Conservation (phyloP, 2,113 vertebrate species). For the Nasalis larvatus region DNA sequence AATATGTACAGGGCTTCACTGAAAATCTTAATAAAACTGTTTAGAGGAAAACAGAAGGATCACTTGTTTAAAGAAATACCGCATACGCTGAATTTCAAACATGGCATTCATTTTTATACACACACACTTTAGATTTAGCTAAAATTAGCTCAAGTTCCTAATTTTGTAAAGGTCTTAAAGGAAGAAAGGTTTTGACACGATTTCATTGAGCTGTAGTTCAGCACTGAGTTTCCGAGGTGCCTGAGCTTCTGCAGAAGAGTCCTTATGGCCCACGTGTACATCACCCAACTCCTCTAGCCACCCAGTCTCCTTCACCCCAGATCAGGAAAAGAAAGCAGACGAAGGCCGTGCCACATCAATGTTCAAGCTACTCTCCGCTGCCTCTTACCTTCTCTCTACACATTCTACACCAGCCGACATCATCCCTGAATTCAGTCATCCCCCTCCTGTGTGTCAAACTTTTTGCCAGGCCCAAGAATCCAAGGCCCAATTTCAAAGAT, state of each 20-base stretch:
- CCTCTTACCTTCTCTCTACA: neutral
- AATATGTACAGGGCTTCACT: slow-evolving; percentile 40
- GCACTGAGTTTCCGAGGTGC: neutral
- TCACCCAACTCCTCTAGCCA: neutral
- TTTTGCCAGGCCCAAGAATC: neutral
- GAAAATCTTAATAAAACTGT: slow-evolving; percentile 69
- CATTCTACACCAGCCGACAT: neutral
- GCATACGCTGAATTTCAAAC: slow-evolving; percentile 64
- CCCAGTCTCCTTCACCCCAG: neutral
- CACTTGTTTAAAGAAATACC: slow-evolving; percentile 71
- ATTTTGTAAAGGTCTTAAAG: slow-evolving; percentile 40
- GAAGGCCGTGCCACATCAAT: neutral
- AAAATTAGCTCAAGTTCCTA: slow-evolving; percentile 71
- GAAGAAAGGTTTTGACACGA: slow-evolving; percentile 48
- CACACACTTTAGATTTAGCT: slow-evolving; percentile 47
- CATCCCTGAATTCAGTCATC: neutral
- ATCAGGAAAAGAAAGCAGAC: neutral
- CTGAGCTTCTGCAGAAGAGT: neutral
- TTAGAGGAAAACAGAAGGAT: slow-evolving; percentile 73
- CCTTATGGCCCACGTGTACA: fast-evolving
- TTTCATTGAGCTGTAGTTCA: slow-evolving; percentile 12
- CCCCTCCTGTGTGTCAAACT: neutral
- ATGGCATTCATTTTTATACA: slow-evolving; percentile 64
- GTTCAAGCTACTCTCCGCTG: fast-evolving
- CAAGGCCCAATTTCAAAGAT: neutral